Evolutionary conservation across 2,113 vertebrate genomes (phyloP).

Genomic region (Acanthisitta chloris): DNA sequence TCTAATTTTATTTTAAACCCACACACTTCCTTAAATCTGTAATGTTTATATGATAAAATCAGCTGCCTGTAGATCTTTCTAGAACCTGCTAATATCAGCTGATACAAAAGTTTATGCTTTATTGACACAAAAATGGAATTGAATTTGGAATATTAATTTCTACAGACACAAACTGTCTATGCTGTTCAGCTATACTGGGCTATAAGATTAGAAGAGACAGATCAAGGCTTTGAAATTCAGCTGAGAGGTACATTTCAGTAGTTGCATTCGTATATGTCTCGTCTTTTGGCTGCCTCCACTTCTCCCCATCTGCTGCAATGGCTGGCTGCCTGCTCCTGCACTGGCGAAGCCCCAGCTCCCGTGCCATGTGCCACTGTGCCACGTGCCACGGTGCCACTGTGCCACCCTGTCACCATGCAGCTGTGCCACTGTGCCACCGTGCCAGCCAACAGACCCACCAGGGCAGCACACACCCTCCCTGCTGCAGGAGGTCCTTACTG

Average conservation of each 20-base stretch:
- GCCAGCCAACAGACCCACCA: constrained; percentile 4
- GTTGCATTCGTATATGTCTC: constrained; percentile 11
- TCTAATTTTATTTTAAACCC: background rate
- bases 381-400: background rate
- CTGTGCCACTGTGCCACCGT: background rate
- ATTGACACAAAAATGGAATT: background rate
- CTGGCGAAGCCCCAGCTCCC: background rate
- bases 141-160: background rate
- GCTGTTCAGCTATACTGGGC: background rate
- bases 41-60: background rate
- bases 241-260: background rate
- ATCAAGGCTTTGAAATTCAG: background rate
- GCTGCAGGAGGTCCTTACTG: background rate
- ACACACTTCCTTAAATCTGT: background rate
- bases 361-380: background rate
- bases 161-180: background rate
- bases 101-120: background rate
- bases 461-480: background rate
- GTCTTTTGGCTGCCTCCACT: constrained; percentile 56
- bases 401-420: background rate
- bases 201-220: constrained; percentile 1
- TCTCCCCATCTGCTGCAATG: constrained; percentile 63
- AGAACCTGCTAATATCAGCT: background rate
- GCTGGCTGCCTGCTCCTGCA: background rate
- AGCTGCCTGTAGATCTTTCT: background rate